Percentiles rank a stretch among this genome's conserved stretches.
phyloP scores from a whole-genome alignment of 2,797 vertebrate genomes.

The Myotis myotis region DNA sequence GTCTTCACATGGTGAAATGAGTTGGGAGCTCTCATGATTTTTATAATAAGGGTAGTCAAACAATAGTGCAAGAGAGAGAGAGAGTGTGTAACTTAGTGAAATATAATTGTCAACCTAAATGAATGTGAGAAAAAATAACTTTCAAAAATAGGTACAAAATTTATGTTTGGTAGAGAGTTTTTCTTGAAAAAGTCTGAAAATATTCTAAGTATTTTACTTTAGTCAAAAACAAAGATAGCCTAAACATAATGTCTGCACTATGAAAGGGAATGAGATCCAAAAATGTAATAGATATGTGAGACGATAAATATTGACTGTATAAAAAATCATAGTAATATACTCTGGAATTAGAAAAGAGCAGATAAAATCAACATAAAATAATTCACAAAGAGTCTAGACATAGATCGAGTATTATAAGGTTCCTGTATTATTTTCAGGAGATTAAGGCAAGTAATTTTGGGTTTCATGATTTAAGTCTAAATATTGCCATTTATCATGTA shows the following conservation, averaged over 20 bases:
- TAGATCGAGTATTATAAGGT: not conserved
- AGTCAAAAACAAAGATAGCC: not conserved
- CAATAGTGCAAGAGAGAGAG: not conserved
- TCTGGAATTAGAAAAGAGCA: not conserved
- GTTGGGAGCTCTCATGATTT: not conserved
- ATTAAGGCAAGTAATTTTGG: not conserved
- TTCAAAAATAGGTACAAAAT: not conserved
- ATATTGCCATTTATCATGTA: not conserved
- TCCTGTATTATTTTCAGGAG: not conserved
- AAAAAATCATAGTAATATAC: not conserved
- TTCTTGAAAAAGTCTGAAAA: not conserved
- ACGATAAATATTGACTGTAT: not conserved
- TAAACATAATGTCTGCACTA: not conserved
- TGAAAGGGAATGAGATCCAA: not conserved
- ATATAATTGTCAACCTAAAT: not conserved
- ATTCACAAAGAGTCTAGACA: not conserved
- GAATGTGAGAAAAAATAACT: not conserved
- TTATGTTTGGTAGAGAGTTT: not conserved
- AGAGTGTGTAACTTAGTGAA: not conserved
- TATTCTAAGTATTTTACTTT: not conserved
- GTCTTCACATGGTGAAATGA: not conserved
- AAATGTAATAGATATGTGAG: not conserved
- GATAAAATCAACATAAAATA: not conserved
- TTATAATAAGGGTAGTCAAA: not conserved
- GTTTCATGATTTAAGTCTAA: not conserved